A percentile compares a stretch with the other conserved stretches of the same genome.
Evolutionary conservation across 35 echinoderm and acorn worm genomes (phyloP).

Genomic region (Chiridota heheva): DNA sequence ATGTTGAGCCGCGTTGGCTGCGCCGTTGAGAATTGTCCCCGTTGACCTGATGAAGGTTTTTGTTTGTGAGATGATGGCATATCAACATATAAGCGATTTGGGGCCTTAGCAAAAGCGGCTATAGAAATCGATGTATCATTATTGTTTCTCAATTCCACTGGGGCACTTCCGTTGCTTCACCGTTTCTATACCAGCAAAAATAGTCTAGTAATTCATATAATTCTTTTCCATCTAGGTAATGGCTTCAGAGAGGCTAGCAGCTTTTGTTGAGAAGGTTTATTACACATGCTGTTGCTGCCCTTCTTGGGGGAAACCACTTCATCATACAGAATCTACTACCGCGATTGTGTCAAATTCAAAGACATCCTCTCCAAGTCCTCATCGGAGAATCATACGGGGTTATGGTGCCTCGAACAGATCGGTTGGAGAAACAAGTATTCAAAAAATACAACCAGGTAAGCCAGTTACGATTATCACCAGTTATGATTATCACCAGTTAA

Average conservation of each 20-base stretch:
- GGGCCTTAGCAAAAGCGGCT: no score
- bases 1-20: no score
- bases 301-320: slow-evolving; percentile 34
- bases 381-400: slow-evolving; percentile 12
- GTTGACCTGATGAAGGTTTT: no score
- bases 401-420: slow-evolving; percentile 41
- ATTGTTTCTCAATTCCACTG: no score
- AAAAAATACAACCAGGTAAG: slow-evolving; percentile 49
- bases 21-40: no score
- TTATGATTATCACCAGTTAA: background rate
- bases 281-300: slow-evolving; percentile 44
- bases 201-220: no score
- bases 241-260: slow-evolving; percentile 34
- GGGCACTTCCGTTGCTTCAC: no score
- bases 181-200: no score
- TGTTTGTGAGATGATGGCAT: no score
- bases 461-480: background rate
- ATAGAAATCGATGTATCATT: no score
- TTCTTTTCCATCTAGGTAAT: no score
- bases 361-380: slow-evolving; percentile 21
- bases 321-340: slow-evolving; percentile 31
- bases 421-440: slow-evolving; percentile 4
- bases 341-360: slow-evolving; percentile 16
- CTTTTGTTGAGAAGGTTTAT: slow-evolving; percentile 46
- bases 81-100: no score